Percentiles rank a stretch among this genome's conserved stretches.
phyloP scores from a whole-genome alignment of 2,888 invertebrate genomes.

The Drosophila formosana region DNA sequence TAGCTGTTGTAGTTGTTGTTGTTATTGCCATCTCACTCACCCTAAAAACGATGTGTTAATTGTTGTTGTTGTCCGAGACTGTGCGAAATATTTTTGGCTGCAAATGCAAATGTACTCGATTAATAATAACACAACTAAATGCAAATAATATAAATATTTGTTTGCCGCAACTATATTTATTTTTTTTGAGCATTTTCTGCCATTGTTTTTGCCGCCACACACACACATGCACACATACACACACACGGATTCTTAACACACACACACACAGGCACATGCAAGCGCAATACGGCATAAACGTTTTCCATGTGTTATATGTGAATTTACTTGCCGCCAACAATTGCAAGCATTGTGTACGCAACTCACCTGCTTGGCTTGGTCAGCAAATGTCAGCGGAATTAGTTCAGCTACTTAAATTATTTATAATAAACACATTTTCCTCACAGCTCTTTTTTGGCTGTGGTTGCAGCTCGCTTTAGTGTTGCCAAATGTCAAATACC shows the following conservation, averaged over 20 bases:
- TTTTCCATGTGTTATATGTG: not conserved
- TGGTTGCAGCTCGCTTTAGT: constrained; percentile 9
- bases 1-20: not conserved
- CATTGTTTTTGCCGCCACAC: constrained; percentile 64
- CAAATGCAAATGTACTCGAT: not conserved
- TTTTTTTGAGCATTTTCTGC: constrained; percentile 22
- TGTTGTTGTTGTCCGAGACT: constrained; percentile 41
- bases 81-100: constrained; percentile 17
- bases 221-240: constrained; percentile 10
- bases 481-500: not conserved
- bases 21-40: constrained; percentile 11
- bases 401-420: constrained; percentile 1
- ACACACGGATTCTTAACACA: not conserved
- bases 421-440: constrained; percentile 23
- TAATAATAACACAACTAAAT: not conserved
- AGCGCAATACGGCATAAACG: not conserved
- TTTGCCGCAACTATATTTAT: constrained; percentile 4
- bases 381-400: not conserved
- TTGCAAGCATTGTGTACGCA: not conserved
- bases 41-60: not conserved
- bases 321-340: not conserved
- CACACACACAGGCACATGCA: not conserved
- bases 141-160: not conserved
- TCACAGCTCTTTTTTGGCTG: constrained; percentile 19
- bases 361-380: constrained; percentile 27